A percentile compares a stretch with the other conserved stretches of the same genome.
phyloP scores from a whole-genome alignment of 92 coral and sea anemone species.

The Anthopleura xanthogrammica region DNA sequence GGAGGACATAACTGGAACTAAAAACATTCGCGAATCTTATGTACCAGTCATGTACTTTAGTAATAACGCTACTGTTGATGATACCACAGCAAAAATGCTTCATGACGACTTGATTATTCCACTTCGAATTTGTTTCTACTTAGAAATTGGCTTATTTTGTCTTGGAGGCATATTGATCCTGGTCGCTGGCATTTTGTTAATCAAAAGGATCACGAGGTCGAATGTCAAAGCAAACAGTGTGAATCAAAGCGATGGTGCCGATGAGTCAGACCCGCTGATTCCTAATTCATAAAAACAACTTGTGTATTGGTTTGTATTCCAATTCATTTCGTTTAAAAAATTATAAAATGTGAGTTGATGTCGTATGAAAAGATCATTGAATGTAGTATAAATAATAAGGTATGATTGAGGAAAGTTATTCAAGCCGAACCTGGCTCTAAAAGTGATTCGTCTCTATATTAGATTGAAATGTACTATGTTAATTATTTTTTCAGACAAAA shows the following conservation, averaged over 20 bases:
- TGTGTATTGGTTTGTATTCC: too few species aligned
- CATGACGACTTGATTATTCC: constrained; percentile 37
- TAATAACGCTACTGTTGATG: constrained; percentile 62
- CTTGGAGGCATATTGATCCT: constrained; percentile 6
- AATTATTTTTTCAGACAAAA: too few species aligned
- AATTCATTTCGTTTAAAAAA: too few species aligned
- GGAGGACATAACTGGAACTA: constrained; percentile 49
- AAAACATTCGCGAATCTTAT: constrained; percentile 50
- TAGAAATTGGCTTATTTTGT: constrained; percentile 3
- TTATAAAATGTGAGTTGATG: too few species aligned
- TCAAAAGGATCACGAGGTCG: background rate
- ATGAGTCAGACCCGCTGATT: background rate
- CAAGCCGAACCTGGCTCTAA: too few species aligned
- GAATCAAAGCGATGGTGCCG: background rate
- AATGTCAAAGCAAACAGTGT: background rate
- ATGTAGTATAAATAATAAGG: too few species aligned
- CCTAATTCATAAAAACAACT: background rate
- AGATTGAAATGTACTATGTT: too few species aligned
- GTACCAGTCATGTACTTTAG: constrained; percentile 78
- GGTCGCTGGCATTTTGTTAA: background rate
- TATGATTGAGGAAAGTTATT: too few species aligned
- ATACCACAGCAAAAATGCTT: constrained; percentile 46
- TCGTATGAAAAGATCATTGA: too few species aligned
- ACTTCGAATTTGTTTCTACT: background rate
- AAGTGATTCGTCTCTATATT: too few species aligned